Evolutionary conservation across 2,888 invertebrate species (phyloP), one percentile per base, ranked within the genome.

Genomic region (Linnaemya vulpina): DNA sequence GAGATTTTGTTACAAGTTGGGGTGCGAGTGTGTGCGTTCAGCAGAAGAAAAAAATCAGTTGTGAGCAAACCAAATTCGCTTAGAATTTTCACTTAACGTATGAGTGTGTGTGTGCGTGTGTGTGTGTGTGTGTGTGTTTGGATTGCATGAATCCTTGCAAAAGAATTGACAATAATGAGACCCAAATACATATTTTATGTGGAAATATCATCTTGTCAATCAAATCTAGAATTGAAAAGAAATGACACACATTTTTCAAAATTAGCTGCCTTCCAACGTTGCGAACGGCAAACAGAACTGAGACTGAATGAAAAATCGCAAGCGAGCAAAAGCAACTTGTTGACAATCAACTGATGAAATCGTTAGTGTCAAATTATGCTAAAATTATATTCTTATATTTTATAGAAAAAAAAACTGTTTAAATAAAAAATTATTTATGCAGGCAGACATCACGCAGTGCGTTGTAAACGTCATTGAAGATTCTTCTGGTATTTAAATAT

Each of bases 141-240:
- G 38, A 22, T 55, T 20, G 30, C 0, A 51, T 11, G 55, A 58
- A 60, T 38, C 38, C 35, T 49, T 51, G 25, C 22, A 20, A 58
- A 17, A 46, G 35, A 77, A 60, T 25, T 77, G 77, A 51, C 68
- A 77, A 60, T 68, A 68, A 68, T 40, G 67, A 20, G 53, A 40
- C 15, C 62, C 51, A 74, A 62, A 74, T 74, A 20, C 43, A 46
- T 74, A 62, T 49, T 35, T 38, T 11, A 49, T 51, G 58, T 70
- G 22, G 9, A 25, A 67, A 43, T 35, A 67, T 67, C 17, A 71
- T 30, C 17, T 25, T 43, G 71, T 58, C 71, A 67, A 76, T 76
- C 30, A 55, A 58, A 55, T 20, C 20, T 46, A 35, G 30, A 49
- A 43, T 75, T 53, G 30, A 30, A 40, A 30, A 30, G 40, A 55